A percentile compares a stretch with the other conserved stretches of the same genome.
Evolutionary conservation across 2,888 invertebrate species (phyloP).

Genomic region (Sericinus montela): DNA sequence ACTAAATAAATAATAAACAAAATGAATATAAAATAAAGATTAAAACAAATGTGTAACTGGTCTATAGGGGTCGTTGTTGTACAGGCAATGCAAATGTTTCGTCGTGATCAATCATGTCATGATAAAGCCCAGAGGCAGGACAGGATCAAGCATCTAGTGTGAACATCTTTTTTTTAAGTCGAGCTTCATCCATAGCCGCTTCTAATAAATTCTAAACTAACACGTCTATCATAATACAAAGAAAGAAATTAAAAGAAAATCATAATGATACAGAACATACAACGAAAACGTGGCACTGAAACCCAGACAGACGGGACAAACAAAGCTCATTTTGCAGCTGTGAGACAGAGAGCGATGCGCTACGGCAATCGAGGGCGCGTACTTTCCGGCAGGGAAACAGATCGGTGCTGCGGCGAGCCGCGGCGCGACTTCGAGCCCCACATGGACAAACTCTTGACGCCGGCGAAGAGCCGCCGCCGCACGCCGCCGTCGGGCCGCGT

Average conservation of each 20-base stretch:
- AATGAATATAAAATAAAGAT: slow-evolving; percentile 19
- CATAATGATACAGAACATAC: slow-evolving; percentile 61
- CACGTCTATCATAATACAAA: slow-evolving; percentile 56
- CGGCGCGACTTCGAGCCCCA: slow-evolving; percentile 84
- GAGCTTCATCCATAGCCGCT: slow-evolving; percentile 64
- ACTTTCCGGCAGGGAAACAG: slow-evolving; percentile 93
- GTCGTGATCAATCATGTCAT: slow-evolving; percentile 32
- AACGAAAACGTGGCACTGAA: slow-evolving; percentile 67
- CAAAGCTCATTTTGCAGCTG: slow-evolving; percentile 63
- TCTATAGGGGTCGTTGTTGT: too few species aligned
- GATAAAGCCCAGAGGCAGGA: slow-evolving; percentile 50
- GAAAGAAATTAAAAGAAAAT: slow-evolving; percentile 41
- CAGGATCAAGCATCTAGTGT: slow-evolving; percentile 65
- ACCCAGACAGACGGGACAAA: slow-evolving; percentile 64
- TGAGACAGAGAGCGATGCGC: slow-evolving; percentile 63
- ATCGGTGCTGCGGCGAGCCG: slow-evolving; percentile 87
- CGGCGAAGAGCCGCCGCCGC: slow-evolving; percentile 88
- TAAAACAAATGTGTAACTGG: too few species aligned
- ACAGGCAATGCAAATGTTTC: slow-evolving; percentile 30
- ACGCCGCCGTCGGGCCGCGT: slow-evolving; percentile 82
- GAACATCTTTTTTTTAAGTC: slow-evolving; percentile 34
- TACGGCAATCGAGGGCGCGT: slow-evolving; percentile 74
- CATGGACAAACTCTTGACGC: slow-evolving; percentile 88
- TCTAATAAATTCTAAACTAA: slow-evolving; percentile 61
- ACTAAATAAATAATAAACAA: slow-evolving; percentile 49